Percentiles rank a stretch among this genome's conserved stretches.
Evolutionary conservation across 2,113 vertebrate species (phyloP).

Genomic region (Vulpes lagopus): DNA sequence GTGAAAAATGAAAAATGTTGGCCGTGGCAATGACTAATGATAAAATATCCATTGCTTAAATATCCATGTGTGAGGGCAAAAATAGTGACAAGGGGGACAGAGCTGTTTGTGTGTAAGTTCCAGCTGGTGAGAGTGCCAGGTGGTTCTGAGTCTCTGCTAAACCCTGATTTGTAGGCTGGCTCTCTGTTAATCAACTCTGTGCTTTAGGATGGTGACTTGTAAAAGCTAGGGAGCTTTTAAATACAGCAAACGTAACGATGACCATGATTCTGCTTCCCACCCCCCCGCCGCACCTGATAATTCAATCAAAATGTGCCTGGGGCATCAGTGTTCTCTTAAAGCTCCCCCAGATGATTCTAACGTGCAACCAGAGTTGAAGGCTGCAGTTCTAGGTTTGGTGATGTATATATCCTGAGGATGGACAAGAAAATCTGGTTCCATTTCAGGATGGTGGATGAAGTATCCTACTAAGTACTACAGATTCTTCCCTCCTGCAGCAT

Average conservation of each 20-base stretch:
- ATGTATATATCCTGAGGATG: not conserved
- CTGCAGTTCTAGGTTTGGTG: not conserved
- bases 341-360: not conserved
- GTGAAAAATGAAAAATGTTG: conserved; percentile 47
- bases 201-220: not conserved
- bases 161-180: not conserved
- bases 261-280: not conserved
- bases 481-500: not conserved
- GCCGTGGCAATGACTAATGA: conserved; percentile 43
- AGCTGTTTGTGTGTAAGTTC: not conserved
- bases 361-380: not conserved
- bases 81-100: not conserved
- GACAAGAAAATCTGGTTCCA: not conserved
- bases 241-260: not conserved
- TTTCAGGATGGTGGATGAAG: not conserved
- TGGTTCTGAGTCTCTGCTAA: not conserved
- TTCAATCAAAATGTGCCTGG: not conserved
- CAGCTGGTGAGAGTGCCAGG: not conserved
- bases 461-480: not conserved
- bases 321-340: not conserved
- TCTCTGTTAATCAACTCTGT: not conserved
- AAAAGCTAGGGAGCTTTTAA: not conserved
- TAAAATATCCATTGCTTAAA: conserved; percentile 44
- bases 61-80: not conserved
- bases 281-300: not conserved